These are phyloP conservation scores for Conchocele bisecta DNA, from an alignment of 2,888 invertebrate species.

Conservation along the genomic window DNA sequence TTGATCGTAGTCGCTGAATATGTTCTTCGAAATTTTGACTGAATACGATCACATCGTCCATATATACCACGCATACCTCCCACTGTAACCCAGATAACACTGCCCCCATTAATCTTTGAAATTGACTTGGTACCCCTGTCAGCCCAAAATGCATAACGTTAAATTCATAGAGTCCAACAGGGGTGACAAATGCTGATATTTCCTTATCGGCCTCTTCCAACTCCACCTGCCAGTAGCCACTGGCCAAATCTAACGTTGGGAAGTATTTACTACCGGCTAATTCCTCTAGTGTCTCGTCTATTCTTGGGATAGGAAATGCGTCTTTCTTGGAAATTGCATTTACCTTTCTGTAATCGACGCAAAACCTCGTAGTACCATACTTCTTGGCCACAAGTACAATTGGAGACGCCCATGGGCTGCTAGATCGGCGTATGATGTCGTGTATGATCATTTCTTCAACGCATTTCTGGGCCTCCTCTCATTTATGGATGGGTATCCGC, in stretches of 20 bases:
- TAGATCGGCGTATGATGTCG: conserved; percentile 36
- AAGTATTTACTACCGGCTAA: conserved; percentile 33
- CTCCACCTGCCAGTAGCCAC: conserved; percentile 48
- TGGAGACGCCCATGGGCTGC: conserved; percentile 46
- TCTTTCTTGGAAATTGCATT: conserved; percentile 41
- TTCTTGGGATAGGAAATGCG: conserved; percentile 42
- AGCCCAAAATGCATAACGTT: background rate
- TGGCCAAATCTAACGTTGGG: conserved; percentile 37
- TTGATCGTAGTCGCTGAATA: conserved; percentile 3
- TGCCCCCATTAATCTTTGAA: conserved; percentile 24
- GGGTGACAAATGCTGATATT: conserved; percentile 39
- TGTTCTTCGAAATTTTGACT: conserved; percentile 1
- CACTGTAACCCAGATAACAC: conserved; percentile 24
- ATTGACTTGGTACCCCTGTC: conserved; percentile 6
- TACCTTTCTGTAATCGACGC: conserved; percentile 37
- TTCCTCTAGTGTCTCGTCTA: conserved; percentile 36
- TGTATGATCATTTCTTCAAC: conserved; percentile 35
- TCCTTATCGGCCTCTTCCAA: conserved; percentile 27
- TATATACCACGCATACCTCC: conserved; percentile 26
- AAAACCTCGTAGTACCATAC: conserved; percentile 38
- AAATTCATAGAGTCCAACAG: conserved; percentile 33
- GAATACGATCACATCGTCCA: conserved; percentile 26
- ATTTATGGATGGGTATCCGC: conserved; percentile 28
- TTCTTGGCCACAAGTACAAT: conserved; percentile 30
- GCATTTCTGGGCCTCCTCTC: conserved; percentile 32